Evolutionary conservation across 2,797 vertebrate genomes (phyloP).

Genomic region (Microctenopoma steveboyesi): DNA sequence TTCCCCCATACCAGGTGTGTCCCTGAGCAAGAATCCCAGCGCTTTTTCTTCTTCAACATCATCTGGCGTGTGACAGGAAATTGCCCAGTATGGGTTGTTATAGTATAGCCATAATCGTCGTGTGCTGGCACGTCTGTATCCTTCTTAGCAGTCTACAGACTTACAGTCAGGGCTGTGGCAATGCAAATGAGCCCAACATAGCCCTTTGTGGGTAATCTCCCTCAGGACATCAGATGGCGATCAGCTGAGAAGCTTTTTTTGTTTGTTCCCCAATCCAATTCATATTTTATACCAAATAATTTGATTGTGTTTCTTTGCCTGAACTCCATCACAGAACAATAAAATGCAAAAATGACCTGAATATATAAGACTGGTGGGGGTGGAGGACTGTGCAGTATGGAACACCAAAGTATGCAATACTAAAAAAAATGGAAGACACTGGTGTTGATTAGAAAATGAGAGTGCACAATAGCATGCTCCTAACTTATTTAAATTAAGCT

Average conservation of each 20-base stretch:
- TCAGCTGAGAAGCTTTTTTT: slow-evolving; percentile 57
- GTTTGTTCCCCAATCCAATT: slow-evolving; percentile 14
- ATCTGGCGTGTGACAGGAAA: slow-evolving; percentile 75
- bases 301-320: slow-evolving; percentile 25
- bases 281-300: slow-evolving; percentile 39
- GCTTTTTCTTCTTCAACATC: slow-evolving; percentile 34
- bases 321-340: slow-evolving; percentile 18
- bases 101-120: slow-evolving; percentile 74
- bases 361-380: background rate
- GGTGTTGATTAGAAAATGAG: slow-evolving; percentile 57
- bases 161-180: slow-evolving; percentile 64
- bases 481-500: slow-evolving; percentile 75
- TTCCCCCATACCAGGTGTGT: too few relatives aligned
- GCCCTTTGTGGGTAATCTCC: slow-evolving; percentile 63
- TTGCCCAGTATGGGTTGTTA: slow-evolving; percentile 74
- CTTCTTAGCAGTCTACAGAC: slow-evolving; percentile 67
- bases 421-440: slow-evolving; percentile 43
- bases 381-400: slow-evolving; percentile 8
- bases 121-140: slow-evolving; percentile 62
- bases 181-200: slow-evolving; percentile 79
- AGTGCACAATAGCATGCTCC: slow-evolving; percentile 51
- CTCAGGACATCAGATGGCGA: slow-evolving; percentile 63
- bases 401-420: slow-evolving; percentile 26
- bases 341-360: slow-evolving; percentile 10
- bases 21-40: too few relatives aligned